Base-by-base conservation (phyloP, 2,113 vertebrate species). In the Nycticryphes semicollaris region DNA sequence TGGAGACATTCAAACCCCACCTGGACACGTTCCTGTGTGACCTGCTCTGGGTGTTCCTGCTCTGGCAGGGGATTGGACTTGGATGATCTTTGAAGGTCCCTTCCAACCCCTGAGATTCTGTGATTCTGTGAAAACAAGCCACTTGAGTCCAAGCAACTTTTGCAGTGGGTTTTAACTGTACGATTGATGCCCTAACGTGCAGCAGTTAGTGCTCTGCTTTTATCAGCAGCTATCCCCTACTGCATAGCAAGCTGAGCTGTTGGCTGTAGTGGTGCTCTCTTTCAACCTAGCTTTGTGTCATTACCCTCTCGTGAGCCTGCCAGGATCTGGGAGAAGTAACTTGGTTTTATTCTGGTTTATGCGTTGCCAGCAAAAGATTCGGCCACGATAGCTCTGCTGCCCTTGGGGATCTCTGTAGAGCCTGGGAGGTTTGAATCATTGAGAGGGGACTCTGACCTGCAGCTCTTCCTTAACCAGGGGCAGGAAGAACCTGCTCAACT, bases 401-500 rank as follows among this genome's bases (percentile, higher is more conserved):
- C 92, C 94, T 84, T 78, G 28, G 90, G 95, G 96, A 84, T 81
- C 80, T 77, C 31, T 48, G 19, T 24, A 76, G 89, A 91, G 81
- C 67, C 80, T 69, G 62, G 24, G 62, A 0, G 30, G 88, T 75
- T 95, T 93, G 92, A 93, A 84, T 94, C 96, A 91, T 89, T 92
- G 92, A 92, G 94, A 90, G 78, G 39, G 59, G 86, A 94, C 81
- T 89, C 56, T 95, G 94, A 96, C 80, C 93, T 95, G 87, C 94
- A 95, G 92, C 93, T 96, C 91, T 96, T 96, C 84, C 69, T 95
- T 80, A 81, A 89, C 81, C 8, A 86, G 54, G 85, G 66, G 56
- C 78, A 96, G 93, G 93, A 97, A 97, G 93, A 97, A 93, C 75
- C 80, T 79, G 51, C 82, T 93, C 75, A 83, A 25, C 81, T 97